Evolutionary conservation across 2,113 vertebrate species (phyloP).

Genomic region (Thinocorus orbignyianus): DNA sequence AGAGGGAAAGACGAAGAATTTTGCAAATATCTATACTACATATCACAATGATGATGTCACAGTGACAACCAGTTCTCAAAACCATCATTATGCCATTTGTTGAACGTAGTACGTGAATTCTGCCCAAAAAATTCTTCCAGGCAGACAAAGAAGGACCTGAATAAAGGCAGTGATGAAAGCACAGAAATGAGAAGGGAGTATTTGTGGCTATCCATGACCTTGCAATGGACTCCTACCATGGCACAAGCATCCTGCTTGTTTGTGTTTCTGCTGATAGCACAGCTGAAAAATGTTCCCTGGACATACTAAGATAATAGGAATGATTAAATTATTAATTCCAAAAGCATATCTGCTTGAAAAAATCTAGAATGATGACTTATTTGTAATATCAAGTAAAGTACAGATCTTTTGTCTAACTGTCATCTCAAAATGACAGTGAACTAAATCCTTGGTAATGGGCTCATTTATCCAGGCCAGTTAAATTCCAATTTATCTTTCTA

Average conservation of each 20-base stretch:
- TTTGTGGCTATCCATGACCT: not conserved
- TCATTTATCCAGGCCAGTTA: slow-evolving; percentile 29
- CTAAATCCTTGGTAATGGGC: slow-evolving; percentile 24
- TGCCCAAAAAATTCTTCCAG: not conserved
- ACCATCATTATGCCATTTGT: not conserved
- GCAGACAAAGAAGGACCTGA: not conserved
- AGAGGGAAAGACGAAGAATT: not conserved
- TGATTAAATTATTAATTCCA: not conserved
- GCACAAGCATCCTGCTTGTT: not conserved
- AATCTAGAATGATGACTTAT: not conserved
- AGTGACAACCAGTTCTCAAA: not conserved
- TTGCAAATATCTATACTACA: not conserved
- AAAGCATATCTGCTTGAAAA: not conserved
- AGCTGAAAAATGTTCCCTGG: not conserved
- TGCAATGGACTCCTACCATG: not conserved
- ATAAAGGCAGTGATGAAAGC: not conserved
- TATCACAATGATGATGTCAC: not conserved
- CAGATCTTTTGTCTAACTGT: slow-evolving; percentile 40
- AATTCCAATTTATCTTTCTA: slow-evolving; percentile 38
- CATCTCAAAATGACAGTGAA: slow-evolving; percentile 17
- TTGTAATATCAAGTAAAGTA: not conserved
- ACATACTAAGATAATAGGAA: not conserved
- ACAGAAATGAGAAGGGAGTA: not conserved
- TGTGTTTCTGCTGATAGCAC: not conserved
- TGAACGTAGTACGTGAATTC: not conserved